Percentiles rank a stretch among this genome's conserved stretches.
Conservation (phyloP, 2,113 vertebrate genomes). For the Cyphomyrus discorhynchus region DNA sequence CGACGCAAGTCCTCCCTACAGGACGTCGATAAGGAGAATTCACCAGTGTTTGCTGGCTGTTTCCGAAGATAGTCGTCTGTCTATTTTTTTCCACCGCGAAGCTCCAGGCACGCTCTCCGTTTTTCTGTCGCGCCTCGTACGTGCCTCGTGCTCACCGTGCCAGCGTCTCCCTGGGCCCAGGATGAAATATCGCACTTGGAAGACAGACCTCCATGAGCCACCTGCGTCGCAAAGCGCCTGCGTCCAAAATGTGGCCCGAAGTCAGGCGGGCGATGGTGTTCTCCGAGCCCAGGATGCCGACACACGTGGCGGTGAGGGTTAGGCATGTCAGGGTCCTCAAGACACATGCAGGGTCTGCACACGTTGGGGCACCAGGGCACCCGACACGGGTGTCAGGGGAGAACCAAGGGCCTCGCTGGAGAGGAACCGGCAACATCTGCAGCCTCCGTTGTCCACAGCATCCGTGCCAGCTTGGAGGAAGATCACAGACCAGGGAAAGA, state of each 20-base stretch:
- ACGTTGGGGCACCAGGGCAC: constrained; percentile 32
- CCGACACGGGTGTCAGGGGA: constrained; percentile 20
- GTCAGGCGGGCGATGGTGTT: neutral
- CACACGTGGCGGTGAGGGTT: neutral
- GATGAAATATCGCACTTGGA: neutral
- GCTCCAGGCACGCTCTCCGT: neutral
- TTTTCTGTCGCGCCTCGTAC: neutral
- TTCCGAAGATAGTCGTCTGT: neutral
- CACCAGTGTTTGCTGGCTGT: neutral
- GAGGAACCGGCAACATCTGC: constrained; percentile 69
- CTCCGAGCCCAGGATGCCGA: neutral
- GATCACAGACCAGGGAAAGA: constrained; percentile 62
- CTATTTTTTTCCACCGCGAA: neutral
- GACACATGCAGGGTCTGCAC: neutral
- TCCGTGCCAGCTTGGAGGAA: constrained; percentile 67
- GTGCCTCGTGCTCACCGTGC: neutral
- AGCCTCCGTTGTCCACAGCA: constrained; percentile 66
- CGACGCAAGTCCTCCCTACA: neutral
- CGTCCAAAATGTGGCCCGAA: neutral
- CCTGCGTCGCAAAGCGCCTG: neutral
- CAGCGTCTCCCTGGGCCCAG: neutral
- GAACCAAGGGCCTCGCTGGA: constrained; percentile 64
- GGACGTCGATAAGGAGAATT: neutral
- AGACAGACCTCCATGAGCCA: neutral
- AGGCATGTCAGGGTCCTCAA: neutral